A percentile compares a stretch with the other conserved stretches of the same genome.
phyloP scores from a whole-genome alignment of 2,797 vertebrate genomes.

The Pampus argenteus region DNA sequence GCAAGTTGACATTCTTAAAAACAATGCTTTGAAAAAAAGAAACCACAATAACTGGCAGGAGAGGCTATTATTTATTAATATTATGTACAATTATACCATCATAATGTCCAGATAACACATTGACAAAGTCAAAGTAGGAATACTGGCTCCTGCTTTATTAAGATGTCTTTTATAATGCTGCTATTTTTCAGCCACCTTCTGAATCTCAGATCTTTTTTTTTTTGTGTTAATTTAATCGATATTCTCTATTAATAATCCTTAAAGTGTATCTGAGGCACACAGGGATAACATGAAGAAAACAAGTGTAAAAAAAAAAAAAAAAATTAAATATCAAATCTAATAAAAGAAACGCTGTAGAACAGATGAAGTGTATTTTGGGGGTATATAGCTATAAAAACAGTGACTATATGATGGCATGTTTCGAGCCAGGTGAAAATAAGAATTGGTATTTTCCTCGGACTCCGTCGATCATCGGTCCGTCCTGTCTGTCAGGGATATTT shows the following conservation, averaged over 20 bases:
- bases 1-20: background rate
- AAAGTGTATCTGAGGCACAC: constrained; percentile 87
- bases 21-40: constrained; percentile 7
- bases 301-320: constrained; percentile 73
- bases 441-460: constrained; percentile 47
- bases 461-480: constrained; percentile 19
- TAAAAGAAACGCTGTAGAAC: constrained; percentile 60
- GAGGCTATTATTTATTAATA: constrained; percentile 84
- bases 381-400: constrained; percentile 76
- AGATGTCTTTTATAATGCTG: constrained; percentile 63
- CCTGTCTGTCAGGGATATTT: constrained; percentile 36
- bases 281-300: constrained; percentile 84
- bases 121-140: constrained; percentile 79
- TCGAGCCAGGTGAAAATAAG: constrained; percentile 43
- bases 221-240: constrained; percentile 64
- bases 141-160: constrained; percentile 76
- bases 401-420: constrained; percentile 56
- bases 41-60: constrained; percentile 69
- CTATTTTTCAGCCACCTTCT: constrained; percentile 57
- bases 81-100: constrained; percentile 83
- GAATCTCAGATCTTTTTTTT: constrained; percentile 48
- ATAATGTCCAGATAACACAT: constrained; percentile 78
- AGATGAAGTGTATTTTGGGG: constrained; percentile 58
- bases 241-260: constrained; percentile 80
- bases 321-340: no score